A percentile compares a stretch with the other conserved stretches of the same genome.
Evolutionary conservation across 2,797 vertebrate species (phyloP).

Genomic region (Morelia viridis): DNA sequence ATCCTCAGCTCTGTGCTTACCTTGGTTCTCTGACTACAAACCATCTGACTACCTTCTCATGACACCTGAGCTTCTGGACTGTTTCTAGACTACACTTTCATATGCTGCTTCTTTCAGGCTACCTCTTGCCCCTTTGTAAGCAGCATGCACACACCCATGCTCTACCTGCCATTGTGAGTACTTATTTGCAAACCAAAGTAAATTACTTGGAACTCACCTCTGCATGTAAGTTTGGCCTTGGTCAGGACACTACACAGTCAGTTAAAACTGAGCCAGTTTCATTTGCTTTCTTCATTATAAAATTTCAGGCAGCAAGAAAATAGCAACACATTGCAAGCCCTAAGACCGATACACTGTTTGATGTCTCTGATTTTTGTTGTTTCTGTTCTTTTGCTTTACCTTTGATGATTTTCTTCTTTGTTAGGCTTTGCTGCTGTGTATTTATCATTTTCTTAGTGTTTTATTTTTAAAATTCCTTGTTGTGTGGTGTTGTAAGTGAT

Average conservation of each 20-base stretch:
- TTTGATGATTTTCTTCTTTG: neutral
- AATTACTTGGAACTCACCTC: neutral
- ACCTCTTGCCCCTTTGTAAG: neutral
- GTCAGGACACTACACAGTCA: neutral
- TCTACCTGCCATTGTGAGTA: neutral
- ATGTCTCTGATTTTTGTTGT: neutral
- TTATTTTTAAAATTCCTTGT: neutral
- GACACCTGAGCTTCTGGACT: neutral
- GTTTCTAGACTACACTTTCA: neutral
- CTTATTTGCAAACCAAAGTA: neutral
- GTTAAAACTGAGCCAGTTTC: neutral
- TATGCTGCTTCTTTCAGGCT: neutral
- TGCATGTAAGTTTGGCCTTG: neutral
- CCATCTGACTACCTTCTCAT: neutral
- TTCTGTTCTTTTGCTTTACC: neutral
- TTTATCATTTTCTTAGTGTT: neutral
- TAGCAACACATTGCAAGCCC: neutral
- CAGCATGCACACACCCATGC: neutral
- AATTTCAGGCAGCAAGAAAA: neutral
- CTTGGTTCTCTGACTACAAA: neutral
- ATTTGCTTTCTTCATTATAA: constrained; percentile 3
- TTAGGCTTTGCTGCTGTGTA: neutral
- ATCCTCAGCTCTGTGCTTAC: neutral
- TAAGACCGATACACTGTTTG: neutral
- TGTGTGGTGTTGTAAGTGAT: neutral